phyloP scores from a whole-genome alignment of 2,797 vertebrate genomes.

The Pitangus sulphuratus region DNA sequence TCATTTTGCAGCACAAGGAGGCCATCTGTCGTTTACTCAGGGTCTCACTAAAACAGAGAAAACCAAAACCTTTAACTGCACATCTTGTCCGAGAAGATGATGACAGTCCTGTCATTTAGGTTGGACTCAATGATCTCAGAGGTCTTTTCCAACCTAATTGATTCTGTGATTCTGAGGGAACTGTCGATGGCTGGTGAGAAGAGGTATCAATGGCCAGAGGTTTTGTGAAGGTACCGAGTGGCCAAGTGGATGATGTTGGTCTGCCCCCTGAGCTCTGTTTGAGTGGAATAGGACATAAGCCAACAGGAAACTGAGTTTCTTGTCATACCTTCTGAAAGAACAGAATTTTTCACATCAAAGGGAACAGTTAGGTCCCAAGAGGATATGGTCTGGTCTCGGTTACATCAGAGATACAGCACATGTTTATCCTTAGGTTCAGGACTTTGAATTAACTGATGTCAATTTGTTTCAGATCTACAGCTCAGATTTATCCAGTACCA shows the following conservation, averaged over 20 bases:
- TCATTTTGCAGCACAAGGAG: not conserved
- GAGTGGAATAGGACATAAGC: not conserved
- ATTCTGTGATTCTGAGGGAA: not conserved
- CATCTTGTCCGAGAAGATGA: not conserved
- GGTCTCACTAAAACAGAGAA: not conserved
- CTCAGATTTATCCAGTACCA: slow-evolving; percentile 80
- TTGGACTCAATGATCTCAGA: not conserved
- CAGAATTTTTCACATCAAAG: not conserved
- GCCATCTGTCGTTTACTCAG: not conserved
- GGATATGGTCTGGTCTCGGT: not conserved
- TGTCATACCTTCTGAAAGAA: not conserved
- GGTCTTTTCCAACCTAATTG: not conserved
- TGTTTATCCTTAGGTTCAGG: not conserved
- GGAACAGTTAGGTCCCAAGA: not conserved
- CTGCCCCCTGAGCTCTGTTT: not conserved
- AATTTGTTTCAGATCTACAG: slow-evolving; percentile 80
- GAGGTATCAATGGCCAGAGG: not conserved
- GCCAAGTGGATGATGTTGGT: not conserved
- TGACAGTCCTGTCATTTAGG: not conserved
- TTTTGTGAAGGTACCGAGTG: not conserved
- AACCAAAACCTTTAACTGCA: not conserved
- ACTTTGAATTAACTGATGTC: not conserved
- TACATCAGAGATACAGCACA: rapidly evolving
- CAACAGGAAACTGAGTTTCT: not conserved
- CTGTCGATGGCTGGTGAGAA: rapidly evolving